Conservation (phyloP, 2,888 invertebrate genomes). For the Ormyrus pomaceus region DNA sequence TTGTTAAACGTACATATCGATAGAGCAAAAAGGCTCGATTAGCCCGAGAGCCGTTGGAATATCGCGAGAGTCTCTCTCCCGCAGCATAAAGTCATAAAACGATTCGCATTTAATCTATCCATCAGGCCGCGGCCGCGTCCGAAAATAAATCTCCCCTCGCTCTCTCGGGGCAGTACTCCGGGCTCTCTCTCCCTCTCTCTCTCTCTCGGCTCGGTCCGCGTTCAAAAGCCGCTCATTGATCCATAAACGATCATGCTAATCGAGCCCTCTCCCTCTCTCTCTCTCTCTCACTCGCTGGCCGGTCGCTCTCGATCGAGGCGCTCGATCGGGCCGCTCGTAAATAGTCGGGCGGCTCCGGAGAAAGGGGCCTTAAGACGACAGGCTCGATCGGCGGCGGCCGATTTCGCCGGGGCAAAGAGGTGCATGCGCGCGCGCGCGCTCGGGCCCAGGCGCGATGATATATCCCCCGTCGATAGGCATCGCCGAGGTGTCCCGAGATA, state of each 20-base stretch:
- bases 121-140: background rate
- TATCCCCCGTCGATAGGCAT: slow-evolving; percentile 52
- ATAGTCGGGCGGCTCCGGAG: slow-evolving; percentile 30
- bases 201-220: background rate
- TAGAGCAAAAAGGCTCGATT: no score
- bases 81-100: background rate
- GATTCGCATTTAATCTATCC: background rate
- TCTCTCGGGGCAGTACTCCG: no score
- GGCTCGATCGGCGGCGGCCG: slow-evolving; percentile 34
- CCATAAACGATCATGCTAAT: slow-evolving; percentile 8
- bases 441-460: slow-evolving; percentile 40
- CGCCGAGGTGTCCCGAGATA: slow-evolving; percentile 2
- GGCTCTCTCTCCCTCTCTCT: background rate
- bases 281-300: no score
- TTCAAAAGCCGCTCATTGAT: background rate
- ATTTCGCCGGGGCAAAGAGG: slow-evolving; percentile 10
- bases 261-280: background rate
- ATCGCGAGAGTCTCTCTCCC: background rate
- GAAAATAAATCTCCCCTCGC: background rate
- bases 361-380: slow-evolving; percentile 23
- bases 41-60: no score
- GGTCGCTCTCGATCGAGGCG: slow-evolving; percentile 6
- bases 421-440: background rate
- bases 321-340: slow-evolving; percentile 28
- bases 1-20: no score